These are phyloP conservation scores for Pelusios castaneus DNA, from an alignment of 2,113 vertebrate species.

Conservation along the genomic window DNA sequence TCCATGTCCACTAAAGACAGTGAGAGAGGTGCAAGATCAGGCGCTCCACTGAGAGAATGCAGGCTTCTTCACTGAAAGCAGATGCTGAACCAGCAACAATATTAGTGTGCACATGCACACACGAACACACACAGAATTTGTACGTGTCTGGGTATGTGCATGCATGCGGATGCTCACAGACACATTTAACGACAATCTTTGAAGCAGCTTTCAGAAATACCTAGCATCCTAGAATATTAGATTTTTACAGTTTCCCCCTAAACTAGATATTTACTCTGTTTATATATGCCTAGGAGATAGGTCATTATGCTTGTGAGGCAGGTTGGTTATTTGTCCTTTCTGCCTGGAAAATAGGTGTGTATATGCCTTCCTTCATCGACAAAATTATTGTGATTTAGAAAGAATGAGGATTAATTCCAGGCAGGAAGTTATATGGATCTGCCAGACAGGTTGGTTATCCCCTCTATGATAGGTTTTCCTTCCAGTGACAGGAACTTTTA, in stretches of 20 bases:
- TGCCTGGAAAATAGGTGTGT: neutral
- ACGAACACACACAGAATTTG: neutral
- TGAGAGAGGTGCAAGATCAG: neutral
- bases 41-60: no score
- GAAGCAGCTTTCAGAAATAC: neutral
- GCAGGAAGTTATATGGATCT: neutral
- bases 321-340: neutral
- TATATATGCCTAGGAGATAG: neutral
- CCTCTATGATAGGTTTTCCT: neutral
- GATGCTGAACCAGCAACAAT: neutral
- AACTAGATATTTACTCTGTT: neutral
- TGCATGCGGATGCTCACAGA: neutral
- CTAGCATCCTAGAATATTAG: neutral
- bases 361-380: neutral
- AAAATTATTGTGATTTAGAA: neutral
- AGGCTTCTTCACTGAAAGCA: no score
- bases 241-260: neutral
- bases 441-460: neutral
- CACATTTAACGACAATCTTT: neutral
- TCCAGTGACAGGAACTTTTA: neutral
- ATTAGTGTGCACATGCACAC: no score
- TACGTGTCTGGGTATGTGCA: neutral
- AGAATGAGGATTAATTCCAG: neutral
- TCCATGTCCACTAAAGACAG: neutral
- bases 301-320: neutral